Conservation (phyloP, 2,113 vertebrate genomes). For the Oriolus oriolus region DNA sequence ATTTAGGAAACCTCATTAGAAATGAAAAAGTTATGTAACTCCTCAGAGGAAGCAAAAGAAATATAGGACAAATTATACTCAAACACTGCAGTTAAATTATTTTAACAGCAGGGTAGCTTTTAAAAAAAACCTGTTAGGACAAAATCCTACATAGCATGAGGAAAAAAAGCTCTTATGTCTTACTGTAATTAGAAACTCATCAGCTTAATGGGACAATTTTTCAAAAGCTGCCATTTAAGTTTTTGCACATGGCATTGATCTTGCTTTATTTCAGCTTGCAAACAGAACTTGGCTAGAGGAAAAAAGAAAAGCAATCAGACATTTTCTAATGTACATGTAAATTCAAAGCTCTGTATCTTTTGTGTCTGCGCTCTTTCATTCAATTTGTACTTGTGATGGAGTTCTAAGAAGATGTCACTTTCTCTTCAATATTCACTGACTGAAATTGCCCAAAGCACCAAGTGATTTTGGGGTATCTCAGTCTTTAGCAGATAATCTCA, state of each 20-base stretch:
- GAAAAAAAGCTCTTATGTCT: constrained; percentile 3
- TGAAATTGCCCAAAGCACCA: background rate
- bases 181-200: constrained; percentile 53
- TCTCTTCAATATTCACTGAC: background rate
- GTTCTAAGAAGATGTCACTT: background rate
- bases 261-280: background rate
- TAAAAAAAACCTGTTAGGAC: constrained; percentile 15
- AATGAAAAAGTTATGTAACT: constrained; percentile 55
- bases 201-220: constrained; percentile 36
- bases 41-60: constrained; percentile 56
- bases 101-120: constrained; percentile 54
- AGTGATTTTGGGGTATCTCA: background rate
- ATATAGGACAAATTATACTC: constrained; percentile 52
- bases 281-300: background rate
- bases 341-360: background rate
- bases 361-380: background rate
- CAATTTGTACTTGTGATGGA: background rate
- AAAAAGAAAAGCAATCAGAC: background rate
- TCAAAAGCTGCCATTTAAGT: constrained; percentile 8
- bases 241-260: background rate
- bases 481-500: background rate
- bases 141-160: constrained; percentile 10
- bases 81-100: constrained; percentile 44
- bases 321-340: background rate
- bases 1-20: constrained; percentile 68